phyloP scores from a whole-genome alignment of 2,113 vertebrate genomes.

The Calypte anna region DNA sequence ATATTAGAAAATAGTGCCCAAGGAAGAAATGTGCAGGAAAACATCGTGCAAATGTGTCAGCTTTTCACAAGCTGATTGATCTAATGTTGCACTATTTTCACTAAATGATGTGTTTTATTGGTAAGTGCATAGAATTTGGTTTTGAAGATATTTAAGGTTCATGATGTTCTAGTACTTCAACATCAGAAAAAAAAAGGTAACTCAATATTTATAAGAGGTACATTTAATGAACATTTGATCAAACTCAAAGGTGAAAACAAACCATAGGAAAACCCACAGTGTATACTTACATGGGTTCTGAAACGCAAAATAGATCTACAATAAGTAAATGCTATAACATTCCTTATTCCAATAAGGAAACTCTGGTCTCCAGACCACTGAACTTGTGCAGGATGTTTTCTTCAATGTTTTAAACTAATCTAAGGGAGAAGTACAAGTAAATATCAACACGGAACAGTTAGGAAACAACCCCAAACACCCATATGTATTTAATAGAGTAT shows the following conservation, averaged over 20 bases:
- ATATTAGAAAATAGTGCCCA: background rate
- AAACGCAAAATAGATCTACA: background rate
- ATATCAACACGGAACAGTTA: background rate
- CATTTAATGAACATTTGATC: background rate
- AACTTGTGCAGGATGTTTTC: background rate
- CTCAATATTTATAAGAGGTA: background rate
- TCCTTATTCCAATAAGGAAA: background rate
- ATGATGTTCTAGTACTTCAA: background rate
- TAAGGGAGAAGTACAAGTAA: background rate
- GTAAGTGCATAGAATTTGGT: background rate
- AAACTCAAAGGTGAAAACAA: background rate
- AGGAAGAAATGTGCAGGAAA: background rate
- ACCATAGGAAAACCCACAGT: background rate
- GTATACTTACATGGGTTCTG: background rate
- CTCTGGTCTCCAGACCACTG: rapidly evolving
- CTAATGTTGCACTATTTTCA: background rate
- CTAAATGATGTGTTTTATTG: background rate
- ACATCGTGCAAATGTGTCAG: background rate
- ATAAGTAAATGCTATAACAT: background rate
- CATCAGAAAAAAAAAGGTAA: background rate
- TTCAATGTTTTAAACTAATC: background rate
- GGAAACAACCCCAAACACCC: background rate
- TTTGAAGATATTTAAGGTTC: background rate
- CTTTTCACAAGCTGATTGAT: background rate
- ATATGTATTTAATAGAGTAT: background rate